Base-by-base conservation (phyloP, 2,888 invertebrate genomes). In the Dendrolimus pini region DNA sequence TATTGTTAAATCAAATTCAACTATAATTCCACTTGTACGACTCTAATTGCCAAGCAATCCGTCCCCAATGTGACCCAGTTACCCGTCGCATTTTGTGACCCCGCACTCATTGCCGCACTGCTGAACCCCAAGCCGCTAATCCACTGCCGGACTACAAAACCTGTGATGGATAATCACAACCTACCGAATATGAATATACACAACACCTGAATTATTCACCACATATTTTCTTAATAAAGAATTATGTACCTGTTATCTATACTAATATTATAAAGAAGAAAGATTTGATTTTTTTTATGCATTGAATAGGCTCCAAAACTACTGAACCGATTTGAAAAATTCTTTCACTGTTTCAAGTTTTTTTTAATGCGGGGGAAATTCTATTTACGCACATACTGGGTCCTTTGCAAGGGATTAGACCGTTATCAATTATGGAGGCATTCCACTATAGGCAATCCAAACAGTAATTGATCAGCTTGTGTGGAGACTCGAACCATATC, bases 61-160 rank as follows among this genome's bases (percentile, higher is more conserved):
- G 56, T 53, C 41, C 53, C 13, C 53, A 52, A 54, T 41, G 52
- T 54, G 58, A 54, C 52, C 52, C 42, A 52, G 52, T 58, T 52
- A 53, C 13, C 55, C 47, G 30, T 58, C 30, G 55, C 59, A 57
- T 47, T 59, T 59, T 58, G 41, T 55, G 55, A 55, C 47, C 47
- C 14, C 7, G n/a, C 47, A 42, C 41, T 42, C 41, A 1, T 6
- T 30, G 41, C n/a, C 14, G 47, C 55, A n/a, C 47, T 47, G 47
- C 47, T 47, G 47, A 47, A 9, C 12, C 47, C 47, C 47, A 47
- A 47, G 47, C 47, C 47, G 9, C 30, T 30, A 30, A 47, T 10
- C 12, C 47, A 9, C 9, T 3, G 54, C 56, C 55, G 56, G 56
- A 56, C 54, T 52, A 41, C 10, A 30, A 18, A 30, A 10, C 47